A percentile compares a stretch with the other conserved stretches of the same genome.
Conservation (phyloP, 1,140 invertebrate genomes). For the Drosophila littoralis region DNA sequence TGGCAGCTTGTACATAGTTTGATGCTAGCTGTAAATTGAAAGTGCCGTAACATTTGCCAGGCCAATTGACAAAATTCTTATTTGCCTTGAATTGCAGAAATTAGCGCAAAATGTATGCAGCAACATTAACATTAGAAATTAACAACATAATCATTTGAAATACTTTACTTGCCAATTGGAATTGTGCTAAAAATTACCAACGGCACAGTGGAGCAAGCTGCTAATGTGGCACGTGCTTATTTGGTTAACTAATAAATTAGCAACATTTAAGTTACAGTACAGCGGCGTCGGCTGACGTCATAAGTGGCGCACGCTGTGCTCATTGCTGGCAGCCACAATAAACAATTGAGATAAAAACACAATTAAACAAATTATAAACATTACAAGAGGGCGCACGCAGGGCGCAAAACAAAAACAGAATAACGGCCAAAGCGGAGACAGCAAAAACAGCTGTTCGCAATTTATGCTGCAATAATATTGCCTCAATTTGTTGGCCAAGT, state of each 20-base stretch:
- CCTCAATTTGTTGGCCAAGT: conserved; percentile 32
- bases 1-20: not conserved
- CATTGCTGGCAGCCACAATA: conserved; percentile 6
- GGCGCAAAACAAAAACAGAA: conserved; percentile 36
- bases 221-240: conserved; percentile 14
- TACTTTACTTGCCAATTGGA: not conserved
- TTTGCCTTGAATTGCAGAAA: not conserved
- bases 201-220: conserved; percentile 13
- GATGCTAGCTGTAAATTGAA: not conserved
- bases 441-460: conserved; percentile 66
- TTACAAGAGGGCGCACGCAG: conserved; percentile 21
- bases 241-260: conserved; percentile 21
- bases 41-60: not conserved
- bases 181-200: not conserved
- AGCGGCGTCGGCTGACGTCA: conserved; percentile 25
- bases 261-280: conserved; percentile 15
- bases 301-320: conserved; percentile 17
- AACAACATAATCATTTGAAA: not conserved
- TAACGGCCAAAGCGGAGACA: conserved; percentile 38
- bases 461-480: conserved; percentile 29
- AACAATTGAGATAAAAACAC: conserved; percentile 35
- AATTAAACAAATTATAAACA: conserved; percentile 52
- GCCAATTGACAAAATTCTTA: not conserved
- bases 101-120: not conserved
- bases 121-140: not conserved